Evolutionary conservation across 2,113 vertebrate genomes (phyloP).

Genomic region (Macrotus californicus): DNA sequence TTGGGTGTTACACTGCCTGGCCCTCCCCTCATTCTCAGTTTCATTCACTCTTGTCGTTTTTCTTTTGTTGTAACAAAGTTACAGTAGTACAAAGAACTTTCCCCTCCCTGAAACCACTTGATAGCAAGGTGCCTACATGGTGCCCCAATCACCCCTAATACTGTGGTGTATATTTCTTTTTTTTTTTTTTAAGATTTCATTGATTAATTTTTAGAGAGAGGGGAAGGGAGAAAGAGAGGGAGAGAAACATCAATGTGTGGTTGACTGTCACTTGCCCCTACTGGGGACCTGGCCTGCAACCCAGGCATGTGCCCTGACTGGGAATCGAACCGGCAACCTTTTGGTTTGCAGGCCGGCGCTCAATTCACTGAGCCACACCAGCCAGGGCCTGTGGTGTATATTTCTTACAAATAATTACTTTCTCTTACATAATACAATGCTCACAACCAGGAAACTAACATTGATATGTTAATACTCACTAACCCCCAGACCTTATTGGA

Average conservation of each 20-base stretch:
- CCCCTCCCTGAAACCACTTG: background rate
- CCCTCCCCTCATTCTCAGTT: background rate
- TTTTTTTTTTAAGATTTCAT: too few species aligned
- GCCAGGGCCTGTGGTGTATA: background rate
- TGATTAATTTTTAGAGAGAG: too few species aligned
- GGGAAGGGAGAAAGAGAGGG: too few species aligned
- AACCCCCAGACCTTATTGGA: background rate
- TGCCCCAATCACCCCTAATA: background rate
- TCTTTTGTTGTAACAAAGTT: background rate
- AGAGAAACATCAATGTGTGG: too few species aligned
- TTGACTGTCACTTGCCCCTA: too few species aligned
- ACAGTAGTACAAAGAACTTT: background rate
- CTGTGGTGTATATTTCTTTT: background rate
- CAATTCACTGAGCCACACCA: too few species aligned
- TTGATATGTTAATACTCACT: background rate
- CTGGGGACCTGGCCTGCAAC: too few species aligned
- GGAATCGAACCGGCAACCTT: too few species aligned
- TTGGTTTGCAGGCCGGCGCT: too few species aligned
- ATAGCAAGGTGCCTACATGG: background rate
- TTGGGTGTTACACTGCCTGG: background rate
- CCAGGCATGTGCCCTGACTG: too few species aligned
- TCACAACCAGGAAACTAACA: background rate
- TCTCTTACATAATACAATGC: background rate
- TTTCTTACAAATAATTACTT: background rate
- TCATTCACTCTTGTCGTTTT: background rate